Percentiles rank a stretch among this genome's conserved stretches.
phyloP scores from a whole-genome alignment of 2,113 vertebrate genomes.

The Lepus europaeus region DNA sequence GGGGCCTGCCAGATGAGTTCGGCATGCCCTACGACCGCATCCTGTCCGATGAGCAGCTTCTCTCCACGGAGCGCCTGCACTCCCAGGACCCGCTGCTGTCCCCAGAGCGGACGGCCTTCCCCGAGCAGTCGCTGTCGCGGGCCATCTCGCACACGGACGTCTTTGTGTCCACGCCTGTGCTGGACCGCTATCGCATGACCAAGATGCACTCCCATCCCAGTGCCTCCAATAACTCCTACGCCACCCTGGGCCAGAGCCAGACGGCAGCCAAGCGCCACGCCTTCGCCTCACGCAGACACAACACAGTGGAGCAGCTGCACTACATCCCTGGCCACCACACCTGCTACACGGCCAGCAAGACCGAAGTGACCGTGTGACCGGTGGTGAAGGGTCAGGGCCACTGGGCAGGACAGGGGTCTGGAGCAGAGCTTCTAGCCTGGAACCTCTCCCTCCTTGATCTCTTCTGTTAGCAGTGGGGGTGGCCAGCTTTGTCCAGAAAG shows the following conservation, averaged over 20 bases:
- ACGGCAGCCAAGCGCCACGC: conserved; percentile 96
- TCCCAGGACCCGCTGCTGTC: conserved; percentile 98
- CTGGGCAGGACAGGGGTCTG: background rate
- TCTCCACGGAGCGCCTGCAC: conserved; percentile 96
- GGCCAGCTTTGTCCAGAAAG: conserved; percentile 88
- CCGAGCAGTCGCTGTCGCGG: conserved; percentile 94
- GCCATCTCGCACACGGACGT: conserved; percentile 98
- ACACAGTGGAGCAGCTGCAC: conserved; percentile 98
- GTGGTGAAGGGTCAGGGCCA: background rate
- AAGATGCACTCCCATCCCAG: conserved; percentile 99
- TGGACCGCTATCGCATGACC: conserved; percentile 99
- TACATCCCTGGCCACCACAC: conserved; percentile 97
- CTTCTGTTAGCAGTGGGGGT: background rate
- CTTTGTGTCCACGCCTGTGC: conserved; percentile 96
- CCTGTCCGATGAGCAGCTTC: conserved; percentile 95
- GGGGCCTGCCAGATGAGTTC: conserved; percentile 91
- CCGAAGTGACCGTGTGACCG: conserved; percentile 98
- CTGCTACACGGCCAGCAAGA: conserved; percentile 99
- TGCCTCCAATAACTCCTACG: conserved; percentile 97
- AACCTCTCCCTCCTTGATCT: background rate
- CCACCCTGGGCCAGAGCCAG: conserved; percentile 95
- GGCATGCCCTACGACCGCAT: conserved; percentile 94
- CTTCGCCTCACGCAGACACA: conserved; percentile 97
- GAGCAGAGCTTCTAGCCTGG: background rate
- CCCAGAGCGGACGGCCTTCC: conserved; percentile 94